Base-by-base conservation (phyloP, 2,888 invertebrate genomes). In the Choreutis nemorana region DNA sequence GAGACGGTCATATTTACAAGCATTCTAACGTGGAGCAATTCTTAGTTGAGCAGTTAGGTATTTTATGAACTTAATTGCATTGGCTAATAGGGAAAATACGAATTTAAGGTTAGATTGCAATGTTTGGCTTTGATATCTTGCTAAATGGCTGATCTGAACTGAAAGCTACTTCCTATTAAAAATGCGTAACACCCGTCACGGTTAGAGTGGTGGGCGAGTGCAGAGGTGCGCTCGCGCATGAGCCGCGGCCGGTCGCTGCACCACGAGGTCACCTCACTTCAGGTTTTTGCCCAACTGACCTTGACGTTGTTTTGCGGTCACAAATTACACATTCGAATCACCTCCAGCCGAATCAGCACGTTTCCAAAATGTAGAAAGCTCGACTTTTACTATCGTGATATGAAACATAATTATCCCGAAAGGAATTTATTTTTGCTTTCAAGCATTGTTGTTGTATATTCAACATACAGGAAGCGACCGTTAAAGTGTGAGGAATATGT, bases 331-430 rank as follows among this genome's bases (percentile, higher is more conserved):
- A 63, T 64, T 62, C 55, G 42, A 47, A 45, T 36, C 50, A 44
- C 49, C 48, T 16, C 14, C 45, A 46, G 40, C 40, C 50, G 41
- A 43, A 39, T 44, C 5, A 6, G 9, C 14, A 26, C 26, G 15
- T 11, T 45, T 41, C 42, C 52, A 47, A 49, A n/a, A 47, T 53
- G 53, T 62, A 67, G 75, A 75, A 73, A 75, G 73, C 49, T 55
- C 41, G 45, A 63, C 63, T 63, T 62, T 68, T 68, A 50, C 57
- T 50, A 33, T 58, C 71, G 71, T 73, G 73, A 57, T 54, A 48
- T 33, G 70, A 59, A 55, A 45, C 39, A 31, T 30, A 54, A 61
- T 45, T 24, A 36, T 39, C 14, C 15, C 15, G 8, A 18, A 18
- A 6, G 8, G 18, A 18, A 18, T 18, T 18, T 18, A 8, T 6